Base-by-base conservation (phyloP, 2,888 invertebrate species). In the Coleophora deauratella region DNA sequence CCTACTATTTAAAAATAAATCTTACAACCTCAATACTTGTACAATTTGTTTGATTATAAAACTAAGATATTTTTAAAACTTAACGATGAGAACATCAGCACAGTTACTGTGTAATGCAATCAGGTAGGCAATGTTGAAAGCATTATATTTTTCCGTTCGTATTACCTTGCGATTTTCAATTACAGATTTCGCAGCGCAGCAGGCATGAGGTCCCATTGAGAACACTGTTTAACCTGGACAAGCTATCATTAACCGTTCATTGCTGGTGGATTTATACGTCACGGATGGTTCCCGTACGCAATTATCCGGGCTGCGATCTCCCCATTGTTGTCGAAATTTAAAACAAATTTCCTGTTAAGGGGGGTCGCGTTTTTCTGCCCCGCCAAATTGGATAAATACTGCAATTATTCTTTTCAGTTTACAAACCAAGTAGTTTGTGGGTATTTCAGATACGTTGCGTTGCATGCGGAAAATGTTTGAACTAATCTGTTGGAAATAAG, bases 291-390 rank as follows among this genome's bases (percentile, higher is more conserved):
- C 73, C 64, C 71, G 70, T 67, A 67, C 66, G 67, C 74, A 80
- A 82, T 82, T 82, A 84, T 81, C 81, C 70, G 52, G 60, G 61
- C 69, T 61, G 66, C 72, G 60, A 84, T 85, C 81, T 80, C 72
- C 73, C 82, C 82, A 85, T 84, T 85, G 84, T 85, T 82, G 80
- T 81, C 73, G 81, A 85, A 82, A 79, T 82, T 84, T 81, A 77
- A 85, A 85, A 84, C 84, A 84, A 84, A 84, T 85, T 84, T 81
- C 79, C 79, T 78, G 75, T 73, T 64, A 72, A 52, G 76, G 78
- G 77, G 72, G 82, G 84, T 78, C 82, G 77, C 69, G 67, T 82
- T 82, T 81, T 81, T 80, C 76, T 77, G 73, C 72, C 69, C 72
- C 68, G 75, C 78, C 78, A 81, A 85, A 85, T 82, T 85, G 84